Evolutionary conservation across 2,113 vertebrate species (phyloP).

Genomic region (Recurvirostra avosetta): DNA sequence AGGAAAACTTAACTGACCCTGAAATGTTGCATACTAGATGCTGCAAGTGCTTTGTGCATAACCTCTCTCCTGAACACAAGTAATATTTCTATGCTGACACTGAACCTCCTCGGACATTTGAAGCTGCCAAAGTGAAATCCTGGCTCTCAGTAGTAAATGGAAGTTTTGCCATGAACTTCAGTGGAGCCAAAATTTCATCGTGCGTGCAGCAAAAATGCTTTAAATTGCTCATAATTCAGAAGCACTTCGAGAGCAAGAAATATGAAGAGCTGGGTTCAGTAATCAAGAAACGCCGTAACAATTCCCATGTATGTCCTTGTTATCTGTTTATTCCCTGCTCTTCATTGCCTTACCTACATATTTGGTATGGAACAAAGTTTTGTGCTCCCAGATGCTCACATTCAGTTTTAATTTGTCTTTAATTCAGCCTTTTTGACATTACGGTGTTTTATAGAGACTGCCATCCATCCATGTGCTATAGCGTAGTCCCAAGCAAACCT

Average conservation of each 20-base stretch:
- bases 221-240: neutral
- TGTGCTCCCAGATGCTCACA: neutral
- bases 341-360: neutral
- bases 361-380: neutral
- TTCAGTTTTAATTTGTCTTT: neutral
- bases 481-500: neutral
- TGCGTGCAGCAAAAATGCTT: neutral
- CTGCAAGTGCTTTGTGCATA: neutral
- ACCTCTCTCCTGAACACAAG: neutral
- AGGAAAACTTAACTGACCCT: neutral
- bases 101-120: neutral
- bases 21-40: neutral
- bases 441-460: neutral
- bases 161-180: neutral
- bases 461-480: neutral
- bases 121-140: neutral
- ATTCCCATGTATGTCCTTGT: neutral
- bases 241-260: neutral
- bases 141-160: neutral
- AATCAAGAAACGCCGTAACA: neutral
- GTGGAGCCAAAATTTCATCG: neutral
- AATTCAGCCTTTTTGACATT: neutral
- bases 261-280: neutral
- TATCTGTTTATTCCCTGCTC: neutral
- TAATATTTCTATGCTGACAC: neutral